Evolutionary conservation across 2,888 invertebrate genomes (phyloP), one percentile per base, ranked within the genome.

Genomic region (Hydrotaea cyrtoneurina): DNA sequence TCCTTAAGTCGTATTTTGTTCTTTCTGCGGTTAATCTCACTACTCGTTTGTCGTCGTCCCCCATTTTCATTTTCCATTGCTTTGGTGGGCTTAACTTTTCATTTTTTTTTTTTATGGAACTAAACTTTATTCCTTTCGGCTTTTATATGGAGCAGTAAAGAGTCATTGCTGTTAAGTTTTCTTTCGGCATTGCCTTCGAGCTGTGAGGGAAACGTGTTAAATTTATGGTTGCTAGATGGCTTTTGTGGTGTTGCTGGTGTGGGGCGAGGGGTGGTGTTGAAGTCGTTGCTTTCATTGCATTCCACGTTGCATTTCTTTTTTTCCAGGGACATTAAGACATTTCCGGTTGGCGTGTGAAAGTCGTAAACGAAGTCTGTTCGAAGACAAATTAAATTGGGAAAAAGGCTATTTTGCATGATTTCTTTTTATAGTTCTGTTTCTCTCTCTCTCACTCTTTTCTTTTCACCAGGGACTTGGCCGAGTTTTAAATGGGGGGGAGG

Each of bases 201-300:
- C 50, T 50, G n/a, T n/a, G 8, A 36, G 36, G 62, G 62, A 62
- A 66, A 39, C 39, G 66, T 80, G 75, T 39, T 66, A 26, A 83
- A 73, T 80, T 83, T 73, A 83, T 80, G 66, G 73, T 17, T 73
- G 69, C 66, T 74, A 66, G 46, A 73, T 80, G 76, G 46, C 36
- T 76, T 8, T 23, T 13, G 7, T 1, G 11, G 7, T 39, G 39
- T 4, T 39, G 39, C 4, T 39, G 39, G 3, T 8, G 11, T 4
- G 39, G 8, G 3, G 11, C 4, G 1, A 39, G 10, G 39, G 3
- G 13, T 50, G 5, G 13, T 2, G 8, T 50, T 50, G n/a, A n/a
- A n/a, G n/a, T n/a, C n/a, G n/a, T n/a, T 50, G 3, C 50, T 50
- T n/a, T 50, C 50, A 50, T 50, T 50, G 50, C 50, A 50, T 50